Percentiles rank a stretch among this genome's conserved stretches.
Evolutionary conservation across 2,888 invertebrate species (phyloP).

Genomic region (Cephus sareptanus): DNA sequence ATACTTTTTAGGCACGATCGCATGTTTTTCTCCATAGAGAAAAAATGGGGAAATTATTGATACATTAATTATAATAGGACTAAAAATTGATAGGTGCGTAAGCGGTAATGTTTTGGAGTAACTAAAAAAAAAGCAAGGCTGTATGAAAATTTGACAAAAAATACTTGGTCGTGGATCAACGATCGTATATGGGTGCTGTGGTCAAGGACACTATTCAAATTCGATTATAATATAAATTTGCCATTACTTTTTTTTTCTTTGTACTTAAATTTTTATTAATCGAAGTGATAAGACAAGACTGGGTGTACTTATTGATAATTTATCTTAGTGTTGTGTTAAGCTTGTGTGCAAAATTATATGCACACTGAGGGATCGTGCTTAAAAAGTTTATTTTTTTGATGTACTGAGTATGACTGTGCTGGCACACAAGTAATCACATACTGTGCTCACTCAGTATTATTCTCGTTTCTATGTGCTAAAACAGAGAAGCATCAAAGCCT

Average conservation of each 20-base stretch:
- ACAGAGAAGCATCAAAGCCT: background rate
- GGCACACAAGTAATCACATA: background rate
- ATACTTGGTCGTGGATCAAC: background rate
- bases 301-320: background rate
- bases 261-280: background rate
- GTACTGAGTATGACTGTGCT: background rate
- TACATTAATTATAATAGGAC: background rate
- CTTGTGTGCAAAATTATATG: background rate
- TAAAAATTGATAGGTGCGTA: background rate
- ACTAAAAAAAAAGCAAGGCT: background rate
- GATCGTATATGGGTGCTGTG: background rate
- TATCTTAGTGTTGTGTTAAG: background rate
- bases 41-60: background rate
- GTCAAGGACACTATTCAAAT: background rate
- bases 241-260: background rate
- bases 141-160: slow-evolving; percentile 7
- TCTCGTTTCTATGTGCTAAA: background rate
- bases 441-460: slow-evolving; percentile 1
- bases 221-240: background rate
- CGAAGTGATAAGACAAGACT: background rate
- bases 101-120: slow-evolving; percentile 5
- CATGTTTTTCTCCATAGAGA: background rate
- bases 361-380: slow-evolving; percentile 1
- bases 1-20: slow-evolving; percentile 21
- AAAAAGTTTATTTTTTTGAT: slow-evolving; percentile 5